Evolutionary conservation across 2,113 vertebrate species (phyloP), one percentile per base, ranked within the genome.

Genomic region (Bostrychus sinensis): DNA sequence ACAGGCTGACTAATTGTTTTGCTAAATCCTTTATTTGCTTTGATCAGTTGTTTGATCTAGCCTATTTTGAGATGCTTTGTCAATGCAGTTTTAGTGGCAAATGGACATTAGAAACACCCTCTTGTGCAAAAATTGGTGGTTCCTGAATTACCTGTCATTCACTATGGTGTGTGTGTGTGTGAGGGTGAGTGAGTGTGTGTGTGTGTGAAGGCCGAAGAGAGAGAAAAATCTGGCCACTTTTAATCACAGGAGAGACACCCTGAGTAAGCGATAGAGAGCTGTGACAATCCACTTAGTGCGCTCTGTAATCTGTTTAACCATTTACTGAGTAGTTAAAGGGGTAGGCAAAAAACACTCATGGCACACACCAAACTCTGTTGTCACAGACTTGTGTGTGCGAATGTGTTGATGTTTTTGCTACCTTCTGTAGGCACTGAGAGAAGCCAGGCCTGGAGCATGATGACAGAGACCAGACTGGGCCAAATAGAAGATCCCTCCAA

Each of bases 281-380:
- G 96, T 96, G 95, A 93, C 95, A 99, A 99, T 99, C 97, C 95
- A 94, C 92, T 99, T 99, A 97, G 93, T 89, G 91, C 87, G 93
- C 93, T 93, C 96, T 98, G 96, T 98, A 99, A 99, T 98, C 96
- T 97, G 93, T 97, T 98, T 96, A 96, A 93, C 93, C 93, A 94
- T 87, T 95, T 89, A 91, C 94, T 92, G 92, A 94, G 93, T 90
- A 93, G 95, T 94, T 92, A 84, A 86, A 92, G 91, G 90, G 92
- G 89, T 92, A 83, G 92, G 89, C 88, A 94, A 92, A 93, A n/a
- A n/a, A n/a, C 93, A 91, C 92, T 74, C 79, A 64, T 59, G 61
- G 77, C 28, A 28, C 63, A 62, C 81, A 62, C 75, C 65, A 70
- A 66, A 55, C 45, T 76, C 64, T 65, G 41, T 66, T 28, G 28